phyloP scores from a whole-genome alignment of 2,797 vertebrate genomes.

The Sebastes ruberrimus region DNA sequence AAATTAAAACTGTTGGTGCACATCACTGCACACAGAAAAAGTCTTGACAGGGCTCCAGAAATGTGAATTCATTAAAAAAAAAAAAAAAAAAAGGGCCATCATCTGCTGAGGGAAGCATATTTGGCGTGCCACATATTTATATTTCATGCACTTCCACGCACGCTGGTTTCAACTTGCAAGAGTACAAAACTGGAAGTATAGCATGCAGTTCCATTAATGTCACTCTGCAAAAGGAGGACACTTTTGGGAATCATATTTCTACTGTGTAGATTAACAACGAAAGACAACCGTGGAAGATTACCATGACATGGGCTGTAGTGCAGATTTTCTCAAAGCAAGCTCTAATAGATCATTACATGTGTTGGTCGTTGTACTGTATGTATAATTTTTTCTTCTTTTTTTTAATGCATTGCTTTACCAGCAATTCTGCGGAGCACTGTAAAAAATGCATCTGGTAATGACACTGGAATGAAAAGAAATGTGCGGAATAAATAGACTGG shows the following conservation, averaged over 20 bases:
- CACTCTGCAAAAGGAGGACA: neutral
- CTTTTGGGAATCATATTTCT: neutral
- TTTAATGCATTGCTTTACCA: neutral
- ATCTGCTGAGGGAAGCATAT: slow-evolving; percentile 10
- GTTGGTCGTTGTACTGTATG: neutral
- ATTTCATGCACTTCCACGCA: neutral
- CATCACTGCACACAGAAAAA: slow-evolving; percentile 20
- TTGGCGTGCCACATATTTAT: neutral
- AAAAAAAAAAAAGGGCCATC: neutral
- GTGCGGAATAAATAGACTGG: slow-evolving; percentile 8
- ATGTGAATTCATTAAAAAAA: neutral
- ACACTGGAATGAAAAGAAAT: neutral
- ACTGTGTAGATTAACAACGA: neutral
- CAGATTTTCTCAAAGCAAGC: neutral
- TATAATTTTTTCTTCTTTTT: neutral
- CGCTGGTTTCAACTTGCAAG: neutral
- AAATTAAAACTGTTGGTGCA: slow-evolving; percentile 36
- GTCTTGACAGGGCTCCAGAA: slow-evolving; percentile 4
- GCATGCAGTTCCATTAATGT: neutral
- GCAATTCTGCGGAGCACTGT: neutral
- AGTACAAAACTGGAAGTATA: neutral
- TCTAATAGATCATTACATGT: neutral
- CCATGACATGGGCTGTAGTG: neutral
- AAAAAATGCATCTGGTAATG: slow-evolving; percentile 7
- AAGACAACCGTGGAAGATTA: neutral